phyloP scores from a whole-genome alignment of 2,888 invertebrate species.

The Cremastobaeus sp. region DNA sequence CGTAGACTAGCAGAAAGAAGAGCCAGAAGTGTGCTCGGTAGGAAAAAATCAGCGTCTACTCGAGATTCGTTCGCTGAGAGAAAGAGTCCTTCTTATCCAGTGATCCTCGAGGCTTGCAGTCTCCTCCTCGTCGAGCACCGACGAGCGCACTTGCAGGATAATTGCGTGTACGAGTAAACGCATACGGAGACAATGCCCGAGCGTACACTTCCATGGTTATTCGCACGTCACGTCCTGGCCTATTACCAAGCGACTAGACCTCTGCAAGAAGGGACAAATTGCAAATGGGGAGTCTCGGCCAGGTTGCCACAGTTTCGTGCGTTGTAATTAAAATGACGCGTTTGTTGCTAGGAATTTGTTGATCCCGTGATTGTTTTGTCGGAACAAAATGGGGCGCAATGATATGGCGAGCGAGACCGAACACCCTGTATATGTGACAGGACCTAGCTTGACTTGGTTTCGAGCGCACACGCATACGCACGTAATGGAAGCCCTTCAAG shows the following conservation, averaged over 20 bases:
- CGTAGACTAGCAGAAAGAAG: constrained; percentile 50
- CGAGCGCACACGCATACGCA: constrained; percentile 71
- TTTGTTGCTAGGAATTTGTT: too few relatives aligned
- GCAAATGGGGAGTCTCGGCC: constrained; percentile 19
- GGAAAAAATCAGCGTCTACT: constrained; percentile 54
- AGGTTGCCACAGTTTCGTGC: constrained; percentile 24
- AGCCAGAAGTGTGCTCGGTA: constrained; percentile 39
- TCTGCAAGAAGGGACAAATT: constrained; percentile 48
- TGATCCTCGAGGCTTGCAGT: constrained; percentile 52
- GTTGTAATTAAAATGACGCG: too few relatives aligned
- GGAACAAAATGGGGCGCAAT: too few relatives aligned
- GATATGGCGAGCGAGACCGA: constrained; percentile 10
- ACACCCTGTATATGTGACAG: constrained; percentile 54
- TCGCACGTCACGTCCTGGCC: constrained; percentile 63
- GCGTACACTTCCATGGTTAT: constrained; percentile 39
- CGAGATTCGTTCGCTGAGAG: constrained; percentile 51
- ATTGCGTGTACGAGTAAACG: constrained; percentile 68
- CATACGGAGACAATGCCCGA: constrained; percentile 40
- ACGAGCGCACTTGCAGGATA: constrained; percentile 69
- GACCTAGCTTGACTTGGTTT: constrained; percentile 55
- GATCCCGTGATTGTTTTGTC: too few relatives aligned
- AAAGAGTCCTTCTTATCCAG: constrained; percentile 53
- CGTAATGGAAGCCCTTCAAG: constrained; percentile 77
- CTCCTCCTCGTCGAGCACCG: constrained; percentile 56
- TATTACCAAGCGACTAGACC: constrained; percentile 66